A percentile compares a stretch with the other conserved stretches of the same genome.
Conservation (phyloP, 2,888 invertebrate genomes). For the Meteorus colon region DNA sequence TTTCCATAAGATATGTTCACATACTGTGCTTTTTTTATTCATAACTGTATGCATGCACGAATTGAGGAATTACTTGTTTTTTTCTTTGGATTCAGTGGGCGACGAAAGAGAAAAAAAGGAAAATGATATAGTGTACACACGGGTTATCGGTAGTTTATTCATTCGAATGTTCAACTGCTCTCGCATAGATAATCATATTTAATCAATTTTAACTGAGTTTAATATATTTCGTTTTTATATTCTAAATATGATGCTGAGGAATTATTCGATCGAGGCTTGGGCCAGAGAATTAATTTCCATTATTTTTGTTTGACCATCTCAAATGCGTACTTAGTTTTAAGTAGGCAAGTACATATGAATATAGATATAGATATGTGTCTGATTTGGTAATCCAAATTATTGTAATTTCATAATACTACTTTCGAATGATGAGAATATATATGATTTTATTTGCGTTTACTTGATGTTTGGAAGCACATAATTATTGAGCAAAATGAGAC, state of each 20-base stretch:
- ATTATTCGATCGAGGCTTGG: background rate
- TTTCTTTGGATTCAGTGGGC: slow-evolving; percentile 11
- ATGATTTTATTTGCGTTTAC: too few species aligned
- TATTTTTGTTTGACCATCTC: background rate
- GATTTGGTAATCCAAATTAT: too few species aligned
- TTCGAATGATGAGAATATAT: too few species aligned
- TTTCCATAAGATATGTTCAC: too few species aligned
- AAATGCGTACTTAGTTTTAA: background rate
- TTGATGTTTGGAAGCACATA: background rate
- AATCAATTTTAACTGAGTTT: background rate
- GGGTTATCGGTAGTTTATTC: background rate
- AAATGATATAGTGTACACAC: slow-evolving; percentile 15
- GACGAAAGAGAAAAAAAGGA: background rate
- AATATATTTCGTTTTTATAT: background rate
- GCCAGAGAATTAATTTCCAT: background rate
- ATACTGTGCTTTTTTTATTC: background rate
- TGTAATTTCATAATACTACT: too few species aligned
- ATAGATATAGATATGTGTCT: too few species aligned
- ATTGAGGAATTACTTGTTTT: slow-evolving; percentile 16
- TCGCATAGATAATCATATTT: slow-evolving; percentile 5
- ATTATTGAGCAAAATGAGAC: slow-evolving; percentile 1
- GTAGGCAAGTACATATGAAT: too few species aligned
- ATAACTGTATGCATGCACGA: background rate
- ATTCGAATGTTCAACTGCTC: background rate
- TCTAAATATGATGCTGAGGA: background rate